phyloP scores from a whole-genome alignment of 2,888 invertebrate species.

The Helicoverpa assulta region DNA sequence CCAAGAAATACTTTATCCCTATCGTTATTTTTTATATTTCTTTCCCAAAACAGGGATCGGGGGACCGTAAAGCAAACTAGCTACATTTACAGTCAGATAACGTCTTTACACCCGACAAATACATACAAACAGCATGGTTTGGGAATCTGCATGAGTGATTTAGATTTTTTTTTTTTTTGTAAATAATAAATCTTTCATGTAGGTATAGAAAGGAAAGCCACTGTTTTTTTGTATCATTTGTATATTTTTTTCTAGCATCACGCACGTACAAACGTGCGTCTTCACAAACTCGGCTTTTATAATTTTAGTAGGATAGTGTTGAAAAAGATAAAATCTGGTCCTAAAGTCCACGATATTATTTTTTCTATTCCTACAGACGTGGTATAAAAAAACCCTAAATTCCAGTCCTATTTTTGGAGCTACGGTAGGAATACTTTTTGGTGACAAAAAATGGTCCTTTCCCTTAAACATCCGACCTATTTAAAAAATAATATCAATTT shows the following conservation, averaged over 20 bases:
- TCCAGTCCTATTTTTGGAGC: neutral
- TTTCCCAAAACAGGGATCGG: conserved; percentile 40
- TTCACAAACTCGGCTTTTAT: no score
- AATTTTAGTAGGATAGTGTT: neutral
- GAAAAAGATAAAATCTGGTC: neutral
- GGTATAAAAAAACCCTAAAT: neutral
- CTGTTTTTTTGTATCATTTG: no score
- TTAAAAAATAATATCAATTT: conserved; percentile 52
- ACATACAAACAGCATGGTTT: conserved; percentile 47
- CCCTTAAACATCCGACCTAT: conserved; percentile 16
- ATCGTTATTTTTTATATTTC: conserved; percentile 49
- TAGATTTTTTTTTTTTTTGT: conserved; percentile 45
- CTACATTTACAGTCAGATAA: conserved; percentile 56
- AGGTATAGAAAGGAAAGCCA: conserved; percentile 14
- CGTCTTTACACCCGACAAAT: neutral
- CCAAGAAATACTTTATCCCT: conserved; percentile 38
- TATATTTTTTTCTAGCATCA: no score
- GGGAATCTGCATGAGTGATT: conserved; percentile 55
- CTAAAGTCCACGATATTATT: neutral
- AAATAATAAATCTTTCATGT: conserved; percentile 30
- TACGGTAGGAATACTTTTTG: neutral
- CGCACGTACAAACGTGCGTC: no score
- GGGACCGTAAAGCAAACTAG: conserved; percentile 54
- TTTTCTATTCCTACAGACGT: no score
- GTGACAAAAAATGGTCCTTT: neutral